Evolutionary conservation across 2,797 vertebrate species (phyloP).

Genomic region (Meriones psammophilus): DNA sequence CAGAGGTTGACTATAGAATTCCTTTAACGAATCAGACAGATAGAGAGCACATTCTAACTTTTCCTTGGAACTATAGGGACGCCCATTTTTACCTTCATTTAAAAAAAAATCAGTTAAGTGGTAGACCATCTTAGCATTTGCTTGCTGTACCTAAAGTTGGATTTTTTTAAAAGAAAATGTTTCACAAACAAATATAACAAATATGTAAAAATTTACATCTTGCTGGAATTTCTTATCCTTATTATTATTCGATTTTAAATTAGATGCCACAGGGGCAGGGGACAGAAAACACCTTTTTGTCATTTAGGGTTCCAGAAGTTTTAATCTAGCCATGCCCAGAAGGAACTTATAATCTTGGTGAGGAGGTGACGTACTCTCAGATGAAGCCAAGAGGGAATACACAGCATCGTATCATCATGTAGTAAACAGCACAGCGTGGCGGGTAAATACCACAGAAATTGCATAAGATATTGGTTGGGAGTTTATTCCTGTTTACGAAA

Average conservation of each 20-base stretch:
- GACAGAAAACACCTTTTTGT: background rate
- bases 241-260: constrained; percentile 54
- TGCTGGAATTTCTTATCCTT: constrained; percentile 11
- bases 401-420: background rate
- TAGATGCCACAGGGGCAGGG: background rate
- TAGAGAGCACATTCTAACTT: background rate
- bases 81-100: background rate
- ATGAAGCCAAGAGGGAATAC: background rate
- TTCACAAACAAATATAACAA: background rate
- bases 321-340: background rate
- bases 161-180: background rate
- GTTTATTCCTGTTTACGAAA: background rate
- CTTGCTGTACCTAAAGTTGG: background rate
- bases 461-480: background rate
- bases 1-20: background rate
- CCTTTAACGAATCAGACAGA: constrained; percentile 11
- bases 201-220: background rate
- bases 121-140: background rate
- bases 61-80: background rate
- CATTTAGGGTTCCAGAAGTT: background rate
- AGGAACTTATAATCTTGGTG: background rate
- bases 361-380: background rate
- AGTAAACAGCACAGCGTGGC: background rate
- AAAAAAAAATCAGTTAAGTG: background rate
- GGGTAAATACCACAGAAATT: constrained; percentile 2